Evolutionary conservation across 2,113 vertebrate genomes (phyloP).

Genomic region (Pluvianellus socialis): DNA sequence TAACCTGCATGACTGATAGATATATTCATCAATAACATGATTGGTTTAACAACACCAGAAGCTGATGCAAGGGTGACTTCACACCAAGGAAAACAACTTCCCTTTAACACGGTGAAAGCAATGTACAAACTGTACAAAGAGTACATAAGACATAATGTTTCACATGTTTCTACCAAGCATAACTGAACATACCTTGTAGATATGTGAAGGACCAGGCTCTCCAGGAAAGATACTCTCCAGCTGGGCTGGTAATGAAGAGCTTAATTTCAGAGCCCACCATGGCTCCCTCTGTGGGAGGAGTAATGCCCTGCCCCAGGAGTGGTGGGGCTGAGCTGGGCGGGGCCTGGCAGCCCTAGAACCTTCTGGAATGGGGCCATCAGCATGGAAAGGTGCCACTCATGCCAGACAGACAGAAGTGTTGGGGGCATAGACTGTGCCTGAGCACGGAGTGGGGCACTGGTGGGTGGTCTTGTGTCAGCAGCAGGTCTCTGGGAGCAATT

Average conservation of each 20-base stretch:
- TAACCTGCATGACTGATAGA: background rate
- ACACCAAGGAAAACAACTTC: background rate
- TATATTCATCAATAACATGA: background rate
- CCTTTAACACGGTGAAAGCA: accelerated
- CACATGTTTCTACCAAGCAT: accelerated
- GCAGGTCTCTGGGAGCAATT: accelerated
- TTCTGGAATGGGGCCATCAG: background rate
- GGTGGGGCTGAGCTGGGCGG: accelerated
- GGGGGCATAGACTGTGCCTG: accelerated
- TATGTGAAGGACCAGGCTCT: accelerated
- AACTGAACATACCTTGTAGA: background rate
- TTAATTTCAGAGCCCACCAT: accelerated
- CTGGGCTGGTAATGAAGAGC: accelerated
- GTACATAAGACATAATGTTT: accelerated
- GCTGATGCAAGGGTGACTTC: background rate
- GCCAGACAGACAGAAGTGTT: accelerated
- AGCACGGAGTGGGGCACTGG: accelerated
- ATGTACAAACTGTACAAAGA: background rate
- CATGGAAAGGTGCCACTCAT: accelerated
- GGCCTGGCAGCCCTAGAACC: accelerated
- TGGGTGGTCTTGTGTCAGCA: accelerated
- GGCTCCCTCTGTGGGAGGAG: accelerated
- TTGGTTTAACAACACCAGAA: background rate
- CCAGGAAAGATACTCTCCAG: accelerated
- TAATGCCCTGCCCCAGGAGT: accelerated